Evolutionary conservation across 2,113 vertebrate genomes (phyloP).

Genomic region (Felis chaus): DNA sequence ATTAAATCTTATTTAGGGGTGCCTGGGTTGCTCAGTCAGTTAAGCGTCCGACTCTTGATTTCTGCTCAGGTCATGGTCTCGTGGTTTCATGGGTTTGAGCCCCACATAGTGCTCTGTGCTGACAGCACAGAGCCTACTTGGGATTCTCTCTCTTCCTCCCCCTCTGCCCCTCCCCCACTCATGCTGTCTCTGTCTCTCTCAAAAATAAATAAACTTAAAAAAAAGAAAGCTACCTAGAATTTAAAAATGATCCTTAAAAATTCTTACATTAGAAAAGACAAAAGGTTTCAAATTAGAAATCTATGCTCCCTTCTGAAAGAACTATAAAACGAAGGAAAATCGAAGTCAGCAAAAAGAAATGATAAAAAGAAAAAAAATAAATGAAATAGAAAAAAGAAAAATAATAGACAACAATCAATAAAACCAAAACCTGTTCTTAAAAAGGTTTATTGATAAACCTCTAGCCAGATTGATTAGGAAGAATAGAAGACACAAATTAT

Average conservation of each 20-base stretch:
- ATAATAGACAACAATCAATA: not conserved
- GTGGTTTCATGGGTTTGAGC: too few species aligned
- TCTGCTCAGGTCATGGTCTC: too few species aligned
- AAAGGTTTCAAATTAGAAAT: not conserved
- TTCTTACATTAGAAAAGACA: not conserved
- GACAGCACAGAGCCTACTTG: too few species aligned
- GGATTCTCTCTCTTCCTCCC: too few species aligned
- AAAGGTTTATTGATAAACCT: not conserved
- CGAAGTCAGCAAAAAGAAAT: not conserved
- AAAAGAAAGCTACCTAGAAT: too few species aligned
- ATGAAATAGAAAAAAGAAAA: not conserved
- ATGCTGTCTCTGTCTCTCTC: too few species aligned
- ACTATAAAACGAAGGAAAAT: not conserved
- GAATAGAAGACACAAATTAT: not conserved
- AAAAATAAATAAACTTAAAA: too few species aligned
- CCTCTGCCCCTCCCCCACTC: too few species aligned
- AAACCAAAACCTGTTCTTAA: not conserved
- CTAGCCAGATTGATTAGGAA: not conserved
- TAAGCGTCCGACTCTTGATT: too few species aligned
- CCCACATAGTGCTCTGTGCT: too few species aligned
- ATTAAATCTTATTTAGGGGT: not conserved
- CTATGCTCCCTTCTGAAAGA: not conserved
- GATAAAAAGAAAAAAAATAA: not conserved
- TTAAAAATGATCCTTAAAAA: not conserved
- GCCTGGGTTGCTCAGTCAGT: too few species aligned